Evolutionary conservation across 2,888 invertebrate genomes (phyloP).

Genomic region (Ormyrus thymus): DNA sequence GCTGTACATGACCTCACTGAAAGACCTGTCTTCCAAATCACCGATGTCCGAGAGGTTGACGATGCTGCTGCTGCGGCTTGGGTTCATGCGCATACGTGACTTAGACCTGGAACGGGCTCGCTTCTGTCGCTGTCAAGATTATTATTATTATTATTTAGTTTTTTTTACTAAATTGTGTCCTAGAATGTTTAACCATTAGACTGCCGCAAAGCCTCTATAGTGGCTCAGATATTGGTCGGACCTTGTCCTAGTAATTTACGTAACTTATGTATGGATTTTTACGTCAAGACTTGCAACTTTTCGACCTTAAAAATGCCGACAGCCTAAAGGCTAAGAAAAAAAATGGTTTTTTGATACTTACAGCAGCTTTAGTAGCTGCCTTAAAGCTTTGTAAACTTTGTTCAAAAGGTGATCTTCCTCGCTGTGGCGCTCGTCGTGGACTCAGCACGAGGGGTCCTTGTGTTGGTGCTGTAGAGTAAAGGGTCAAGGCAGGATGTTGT

Average conservation of each 20-base stretch:
- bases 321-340: too few relatives aligned
- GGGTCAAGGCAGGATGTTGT: conserved; percentile 59
- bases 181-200: too few relatives aligned
- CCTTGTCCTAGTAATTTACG: too few relatives aligned
- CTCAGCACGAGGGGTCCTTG: conserved; percentile 53
- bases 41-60: conserved; percentile 60
- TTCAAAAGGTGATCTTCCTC: conserved; percentile 69
- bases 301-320: too few relatives aligned
- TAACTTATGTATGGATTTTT: too few relatives aligned
- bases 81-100: conserved; percentile 59
- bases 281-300: too few relatives aligned
- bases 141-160: too few relatives aligned
- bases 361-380: conserved; percentile 58
- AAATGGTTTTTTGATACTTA: too few relatives aligned
- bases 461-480: conserved; percentile 44
- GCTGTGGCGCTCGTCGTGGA: conserved; percentile 62
- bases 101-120: conserved; percentile 62
- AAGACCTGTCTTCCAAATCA: conserved; percentile 67
- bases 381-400: conserved; percentile 65
- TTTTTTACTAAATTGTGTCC: too few relatives aligned
- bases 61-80: conserved; percentile 51
- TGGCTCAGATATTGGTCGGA: too few relatives aligned
- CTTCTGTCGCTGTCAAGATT: neutral
- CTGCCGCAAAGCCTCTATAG: too few relatives aligned
- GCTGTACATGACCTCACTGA: conserved; percentile 72